Base-by-base conservation (phyloP, 2,888 invertebrate genomes). In the Eugnorisma glareosa region DNA sequence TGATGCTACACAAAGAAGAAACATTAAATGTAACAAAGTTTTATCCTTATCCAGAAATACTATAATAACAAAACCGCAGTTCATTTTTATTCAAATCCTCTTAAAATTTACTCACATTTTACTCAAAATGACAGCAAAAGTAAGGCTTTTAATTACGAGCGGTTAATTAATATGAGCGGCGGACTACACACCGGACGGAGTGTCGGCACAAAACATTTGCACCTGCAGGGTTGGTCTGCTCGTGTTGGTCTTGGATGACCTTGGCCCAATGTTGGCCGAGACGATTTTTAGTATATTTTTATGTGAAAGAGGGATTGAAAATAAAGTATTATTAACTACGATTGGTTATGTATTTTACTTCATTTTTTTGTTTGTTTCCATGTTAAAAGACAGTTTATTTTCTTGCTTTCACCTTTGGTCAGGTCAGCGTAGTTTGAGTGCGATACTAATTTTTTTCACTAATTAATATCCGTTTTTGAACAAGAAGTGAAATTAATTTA, bases 141-240 rank as follows among this genome's bases (percentile, higher is more conserved):
- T 75, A 64, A 77, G 75, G 69, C 68, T 73, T 86, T 88, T 88
- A 88, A 88, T 88, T 85, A 83, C 82, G 69, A 48, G 63, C 24
- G 73, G 68, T 81, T 88, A 88, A 88, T 88, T 87, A 88, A 87
- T 86, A 85, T 88, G 82, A 77, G 73, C 75, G 64, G 64, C 85
- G 79, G 69, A 78, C 81, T 74, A 70, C 79, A 77, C 63, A 83
- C 87, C 86, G 86, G 84, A 84, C 84, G 79, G 79, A 76, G 64
- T 68, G 64, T 35, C 43, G 45, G 35, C 66, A 86, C 78, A 87
- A 87, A 87, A 86, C 81, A 70, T 73, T 66, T 85, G 88, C 87
- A 88, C 88, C 87, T 88, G 87, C 86, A 67, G 67, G 37, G 67
- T 79, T 75, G 73, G 70, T 15, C 13, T 37, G 68, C 69, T 79